Base-by-base conservation (phyloP, 2,888 invertebrate species). In the Phragmatobia fuliginosa region DNA sequence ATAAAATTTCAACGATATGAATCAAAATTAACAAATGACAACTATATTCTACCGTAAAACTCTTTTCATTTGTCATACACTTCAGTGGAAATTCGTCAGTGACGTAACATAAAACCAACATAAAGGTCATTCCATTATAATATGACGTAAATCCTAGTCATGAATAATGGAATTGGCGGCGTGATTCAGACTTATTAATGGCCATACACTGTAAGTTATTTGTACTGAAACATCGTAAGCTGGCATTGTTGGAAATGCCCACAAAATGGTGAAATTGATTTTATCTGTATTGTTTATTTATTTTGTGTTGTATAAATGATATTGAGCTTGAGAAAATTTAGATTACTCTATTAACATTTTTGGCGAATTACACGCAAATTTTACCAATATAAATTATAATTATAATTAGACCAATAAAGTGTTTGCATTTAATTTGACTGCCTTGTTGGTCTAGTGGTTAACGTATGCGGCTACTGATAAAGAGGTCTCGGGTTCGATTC, bases 161-260 rank as follows among this genome's bases (percentile, higher is more conserved):
- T 83, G 82, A 79, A 73, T 80, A 78, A 80, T 79, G 68, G 72
- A 79, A 79, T 68, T 67, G 70, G 74, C 70, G 71, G 67, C 77
- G 83, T 91, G 90, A 91, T 87, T 90, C 88, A 89, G 80, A 80
- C 41, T 66, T 71, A 78, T 85, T 87, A 88, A 88, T 86, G 87
- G 84, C 85, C 80, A 75, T 70, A 78, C 78, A 76, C 75, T 74
- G 56, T 71, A 83, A 81, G 85, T 78, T 81, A 83, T 87, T 90
- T 88, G 80, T 72, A 87, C 81, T 83, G 85, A 83, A 56, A 52
- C 32, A 56, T 7, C 68, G 59, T 69, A 45, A 69, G 25, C 31
- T 68, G 60, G 49, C 67, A 60, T 61, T 67, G 56, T 56, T 25
- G 60, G 68, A 69, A 36, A 60, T 31, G 52, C 11, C 70, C 72